Percentiles rank a stretch among this genome's conserved stretches.
These are phyloP conservation scores for Mormyrus lacerda DNA, from an alignment of 2,113 vertebrate species.

Conservation along the genomic window DNA sequence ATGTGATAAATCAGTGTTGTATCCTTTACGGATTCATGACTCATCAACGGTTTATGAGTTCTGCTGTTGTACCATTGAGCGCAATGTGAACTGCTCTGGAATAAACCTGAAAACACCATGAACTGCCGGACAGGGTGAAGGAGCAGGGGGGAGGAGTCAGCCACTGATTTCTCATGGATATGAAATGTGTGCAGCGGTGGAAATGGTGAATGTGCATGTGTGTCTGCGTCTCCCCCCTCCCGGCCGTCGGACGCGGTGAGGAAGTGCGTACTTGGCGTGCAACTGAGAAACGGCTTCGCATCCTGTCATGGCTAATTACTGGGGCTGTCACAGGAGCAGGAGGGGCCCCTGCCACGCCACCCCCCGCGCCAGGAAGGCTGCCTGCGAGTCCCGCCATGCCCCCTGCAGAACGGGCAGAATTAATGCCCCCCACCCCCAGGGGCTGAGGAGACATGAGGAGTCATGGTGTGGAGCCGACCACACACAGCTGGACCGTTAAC, in stretches of 20 bases:
- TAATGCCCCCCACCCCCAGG: constrained; percentile 21
- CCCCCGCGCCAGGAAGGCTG: background rate
- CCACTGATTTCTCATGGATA: background rate
- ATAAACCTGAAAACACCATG: background rate
- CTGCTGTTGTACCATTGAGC: background rate
- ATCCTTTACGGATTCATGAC: background rate
- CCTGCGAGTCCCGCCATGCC: background rate
- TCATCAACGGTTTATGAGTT: background rate
- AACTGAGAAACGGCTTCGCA: constrained; percentile 68
- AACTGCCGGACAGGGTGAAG: background rate
- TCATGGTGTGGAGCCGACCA: constrained; percentile 61
- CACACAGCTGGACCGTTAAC: constrained; percentile 58
- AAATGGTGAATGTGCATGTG: constrained; percentile 2
- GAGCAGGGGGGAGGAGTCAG: background rate
- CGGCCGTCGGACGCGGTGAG: constrained; percentile 51
- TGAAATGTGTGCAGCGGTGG: background rate
- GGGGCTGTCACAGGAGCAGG: constrained; percentile 47
- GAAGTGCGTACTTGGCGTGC: constrained; percentile 55
- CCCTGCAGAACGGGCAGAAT: constrained; percentile 23
- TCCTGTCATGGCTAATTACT: constrained; percentile 71
- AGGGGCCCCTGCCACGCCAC: background rate
- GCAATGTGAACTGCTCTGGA: background rate
- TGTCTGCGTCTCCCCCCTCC: constrained; percentile 33
- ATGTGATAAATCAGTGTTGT: background rate
- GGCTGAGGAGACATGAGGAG: constrained; percentile 48